Percentiles rank a stretch among this genome's conserved stretches.
These are phyloP conservation scores for Rhopalosiphum maidis DNA, from an alignment of 1,140 invertebrate genomes.

Conservation along the genomic window DNA sequence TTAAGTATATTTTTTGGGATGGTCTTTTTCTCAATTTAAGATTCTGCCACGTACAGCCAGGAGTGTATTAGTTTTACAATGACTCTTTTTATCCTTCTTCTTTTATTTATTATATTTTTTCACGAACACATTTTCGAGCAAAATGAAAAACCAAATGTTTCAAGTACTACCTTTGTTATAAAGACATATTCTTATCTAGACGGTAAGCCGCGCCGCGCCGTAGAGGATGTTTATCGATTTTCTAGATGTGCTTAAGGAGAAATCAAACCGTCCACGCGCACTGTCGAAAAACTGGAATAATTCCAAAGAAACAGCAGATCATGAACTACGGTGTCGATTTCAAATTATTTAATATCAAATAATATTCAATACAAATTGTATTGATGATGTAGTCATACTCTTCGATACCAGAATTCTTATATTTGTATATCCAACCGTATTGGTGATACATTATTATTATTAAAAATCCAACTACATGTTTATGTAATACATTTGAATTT, in stretches of 20 bases:
- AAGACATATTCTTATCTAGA: neutral
- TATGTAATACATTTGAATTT: neutral
- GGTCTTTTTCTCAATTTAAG: neutral
- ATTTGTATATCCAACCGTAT: neutral
- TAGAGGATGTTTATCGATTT: neutral
- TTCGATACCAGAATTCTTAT: neutral
- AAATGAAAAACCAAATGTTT: neutral
- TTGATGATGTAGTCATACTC: too few relatives aligned
- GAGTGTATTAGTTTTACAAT: neutral
- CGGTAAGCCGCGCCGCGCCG: rapidly evolving
- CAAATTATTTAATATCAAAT: neutral
- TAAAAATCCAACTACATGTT: neutral
- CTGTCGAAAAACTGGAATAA: neutral
- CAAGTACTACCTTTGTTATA: neutral
- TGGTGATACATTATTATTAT: neutral
- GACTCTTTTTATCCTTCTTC: neutral
- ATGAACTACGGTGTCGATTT: neutral
- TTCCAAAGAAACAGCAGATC: neutral
- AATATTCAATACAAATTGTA: neutral
- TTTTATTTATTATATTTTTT: neutral
- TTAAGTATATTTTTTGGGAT: neutral
- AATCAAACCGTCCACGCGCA: neutral
- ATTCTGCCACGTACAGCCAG: neutral
- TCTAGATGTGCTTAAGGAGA: neutral
- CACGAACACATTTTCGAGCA: neutral